Base-by-base conservation (phyloP, 2,888 invertebrate genomes). In the Drosophila birchii region DNA sequence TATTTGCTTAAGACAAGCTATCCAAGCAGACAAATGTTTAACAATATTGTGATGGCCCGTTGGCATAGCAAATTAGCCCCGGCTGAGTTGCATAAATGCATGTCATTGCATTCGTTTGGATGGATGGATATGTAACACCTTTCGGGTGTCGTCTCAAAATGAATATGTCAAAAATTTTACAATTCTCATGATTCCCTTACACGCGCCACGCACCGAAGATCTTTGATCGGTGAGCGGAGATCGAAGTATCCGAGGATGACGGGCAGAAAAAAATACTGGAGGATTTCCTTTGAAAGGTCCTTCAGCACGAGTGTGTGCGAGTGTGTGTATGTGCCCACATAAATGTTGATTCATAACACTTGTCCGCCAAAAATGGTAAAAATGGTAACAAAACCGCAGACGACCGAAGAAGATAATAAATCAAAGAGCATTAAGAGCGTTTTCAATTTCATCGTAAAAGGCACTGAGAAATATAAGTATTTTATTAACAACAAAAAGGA, bases 161-260 rank as follows among this genome's bases (percentile, higher is more conserved):
- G 88, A 86, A 86, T 88, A 86, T 86, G 88, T 86, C 86, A 86
- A 86, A 61, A 38, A 75, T 87, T 88, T 66, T 87, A 86, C 85
- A 87, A 86, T 86, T 89, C 88, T 61, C 80, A 68, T 63, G 68
- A 58, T 70, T 53, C 51, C 51, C 51, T 36, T 49, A 67, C 83
- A 70, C 69, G 72, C 69, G 64, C 67, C 72, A 74, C 59, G 58
- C 51, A 6, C 32, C 32, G 49, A 1, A 1, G 45, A 58, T 47
- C 43, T 54, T 78, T 70, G 78, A 41, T 47, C 75, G 81, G 78
- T 76, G 76, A 71, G 71, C 43, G 20, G 14, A 34, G 57, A 51
- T 51, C 43, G 16, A 58, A 36, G 36, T 16, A 53, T 53, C 29
- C 14, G 32, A 38, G 5, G 47, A 66, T 66, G 64, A 66, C 61